Base-by-base conservation (phyloP, 1,140 invertebrate genomes). In the Leptinotarsa texana region DNA sequence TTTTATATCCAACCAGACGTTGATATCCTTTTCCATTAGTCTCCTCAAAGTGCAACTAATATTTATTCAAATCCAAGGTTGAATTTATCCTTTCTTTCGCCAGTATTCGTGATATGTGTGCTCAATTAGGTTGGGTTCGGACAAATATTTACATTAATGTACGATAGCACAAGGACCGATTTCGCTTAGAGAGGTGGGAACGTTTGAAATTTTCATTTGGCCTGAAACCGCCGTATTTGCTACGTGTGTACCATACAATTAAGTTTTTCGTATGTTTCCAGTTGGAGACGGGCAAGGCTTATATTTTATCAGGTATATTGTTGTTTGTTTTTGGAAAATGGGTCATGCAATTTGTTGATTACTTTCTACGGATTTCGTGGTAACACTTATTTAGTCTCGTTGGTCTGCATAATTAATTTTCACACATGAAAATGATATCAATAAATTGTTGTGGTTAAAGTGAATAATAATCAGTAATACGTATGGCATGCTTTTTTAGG, bases 21-120 rank as follows among this genome's bases (percentile, higher is more conserved):
- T 57, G 51, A 15, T 57, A 57, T 57, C 51, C 51, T 57, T 57
- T 57, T 57, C 51, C 17, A 57, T 15, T 57, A 57, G 51, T 57
- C 51, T 57, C 51, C n/a, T 57, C 51, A 57, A 57, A 42, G 24
- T 68, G 66, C 66, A 68, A 33, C 66, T 47, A 68, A 68, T 68
- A 68, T 68, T 47, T 71, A 62, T 71, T 61, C 13, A 71, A 71
- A 61, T 71, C 57, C 69, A 71, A 71, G 69, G 69, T 71, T 71
- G 61, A 22, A 22, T 49, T 5, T 51, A 71, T 71, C 69, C 51
- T 71, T 62, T 71, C 69, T 71, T 69, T 57, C 51, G 51, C 51
- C n/a, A 17, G n/a, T 57, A 57, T 57, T 71, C 69, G 69, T 71
- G 69, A 71, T 71, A 27, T 71, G 69, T 71, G 69, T 71, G 22